A percentile compares a stretch with the other conserved stretches of the same genome.
Conservation (phyloP, 2,797 vertebrate species). For the Ispidina picta region DNA sequence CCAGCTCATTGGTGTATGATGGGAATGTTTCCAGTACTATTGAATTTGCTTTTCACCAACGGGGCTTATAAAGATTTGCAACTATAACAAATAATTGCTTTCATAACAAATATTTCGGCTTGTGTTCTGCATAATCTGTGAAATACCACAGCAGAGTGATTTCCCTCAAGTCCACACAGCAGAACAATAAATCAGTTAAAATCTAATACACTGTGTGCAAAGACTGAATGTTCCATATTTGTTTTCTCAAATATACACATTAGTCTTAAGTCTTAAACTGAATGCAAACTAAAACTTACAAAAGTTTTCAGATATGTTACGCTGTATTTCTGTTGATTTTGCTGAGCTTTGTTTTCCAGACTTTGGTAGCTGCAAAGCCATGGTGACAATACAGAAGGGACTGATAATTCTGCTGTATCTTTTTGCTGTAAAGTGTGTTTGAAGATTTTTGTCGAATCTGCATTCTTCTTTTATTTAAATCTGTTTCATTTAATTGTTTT, state of each 20-base stretch:
- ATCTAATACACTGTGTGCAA: not conserved
- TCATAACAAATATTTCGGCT: not conserved
- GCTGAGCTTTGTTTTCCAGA: not conserved
- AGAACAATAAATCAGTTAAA: not conserved
- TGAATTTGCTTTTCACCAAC: not conserved
- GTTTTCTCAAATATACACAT: not conserved
- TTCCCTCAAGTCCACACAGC: not conserved
- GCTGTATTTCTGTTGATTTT: not conserved
- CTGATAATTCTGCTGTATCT: not conserved
- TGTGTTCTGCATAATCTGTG: not conserved
- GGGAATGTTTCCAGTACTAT: not conserved
- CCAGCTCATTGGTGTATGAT: rapidly evolving
- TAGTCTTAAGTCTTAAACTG: not conserved
- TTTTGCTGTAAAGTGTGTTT: not conserved
- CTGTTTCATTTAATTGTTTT: too few relatives aligned
- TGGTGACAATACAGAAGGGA: not conserved
- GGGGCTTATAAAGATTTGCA: not conserved
- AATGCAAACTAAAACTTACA: not conserved
- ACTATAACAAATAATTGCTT: not conserved
- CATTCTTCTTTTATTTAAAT: not conserved
- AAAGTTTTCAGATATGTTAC: not conserved
- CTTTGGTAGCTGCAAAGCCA: not conserved
- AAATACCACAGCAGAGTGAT: not conserved
- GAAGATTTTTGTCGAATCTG: not conserved
- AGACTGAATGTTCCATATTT: not conserved